Conservation (phyloP, 2,888 invertebrate species). For the Sesia apiformis region DNA sequence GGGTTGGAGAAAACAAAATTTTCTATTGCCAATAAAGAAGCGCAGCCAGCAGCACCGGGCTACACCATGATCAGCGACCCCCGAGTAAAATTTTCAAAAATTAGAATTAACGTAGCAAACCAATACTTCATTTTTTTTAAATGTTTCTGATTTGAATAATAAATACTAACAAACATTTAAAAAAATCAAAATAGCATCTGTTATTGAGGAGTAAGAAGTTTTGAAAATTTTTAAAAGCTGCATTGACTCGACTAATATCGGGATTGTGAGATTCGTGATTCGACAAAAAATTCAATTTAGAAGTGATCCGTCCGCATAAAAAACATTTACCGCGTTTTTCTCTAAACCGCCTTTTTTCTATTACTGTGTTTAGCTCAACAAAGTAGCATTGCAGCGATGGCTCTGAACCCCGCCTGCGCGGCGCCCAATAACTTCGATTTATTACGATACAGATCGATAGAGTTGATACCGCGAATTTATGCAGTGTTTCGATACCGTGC, state of each 20-base stretch:
- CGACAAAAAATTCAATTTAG: background rate
- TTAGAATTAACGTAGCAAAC: no score
- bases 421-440: conserved; percentile 26
- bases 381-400: background rate
- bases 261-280: background rate
- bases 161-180: no score
- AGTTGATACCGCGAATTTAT: conserved; percentile 5
- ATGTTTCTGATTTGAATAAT: no score
- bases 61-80: no score
- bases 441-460: conserved; percentile 18
- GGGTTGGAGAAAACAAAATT: no score
- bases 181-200: no score
- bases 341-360: background rate
- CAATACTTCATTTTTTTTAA: no score
- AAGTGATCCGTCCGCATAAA: background rate
- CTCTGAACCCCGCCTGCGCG: conserved; percentile 12
- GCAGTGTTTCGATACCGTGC: conserved; percentile 12
- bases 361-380: background rate
- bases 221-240: no score
- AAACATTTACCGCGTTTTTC: background rate
- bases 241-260: background rate
- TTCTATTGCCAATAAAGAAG: no score
- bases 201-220: no score
- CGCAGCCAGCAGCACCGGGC: no score
- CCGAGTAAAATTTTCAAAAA: no score